Conservation (phyloP, 2,888 invertebrate genomes). For the Halictus ligatus region DNA sequence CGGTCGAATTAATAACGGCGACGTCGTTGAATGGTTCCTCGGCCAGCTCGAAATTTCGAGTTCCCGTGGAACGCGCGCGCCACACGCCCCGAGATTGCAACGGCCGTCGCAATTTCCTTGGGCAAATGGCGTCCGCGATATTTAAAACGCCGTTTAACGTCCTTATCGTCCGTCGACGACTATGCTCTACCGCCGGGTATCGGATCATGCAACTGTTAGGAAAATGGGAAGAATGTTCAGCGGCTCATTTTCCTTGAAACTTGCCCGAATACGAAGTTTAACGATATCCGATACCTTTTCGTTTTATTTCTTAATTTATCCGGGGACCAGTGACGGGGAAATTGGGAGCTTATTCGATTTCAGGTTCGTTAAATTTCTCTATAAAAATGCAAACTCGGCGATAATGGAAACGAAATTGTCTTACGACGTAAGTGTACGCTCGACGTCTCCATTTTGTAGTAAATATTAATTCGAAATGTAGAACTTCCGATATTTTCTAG, state of each 20-base stretch:
- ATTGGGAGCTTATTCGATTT: background rate
- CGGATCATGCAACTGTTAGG: background rate
- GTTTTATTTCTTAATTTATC: background rate
- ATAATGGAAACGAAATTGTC: background rate
- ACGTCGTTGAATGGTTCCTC: constrained; percentile 13
- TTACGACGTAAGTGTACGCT: background rate
- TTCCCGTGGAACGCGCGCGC: background rate
- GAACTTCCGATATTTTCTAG: background rate
- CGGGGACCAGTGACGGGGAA: background rate
- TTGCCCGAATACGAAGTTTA: background rate
- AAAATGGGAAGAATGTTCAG: background rate
- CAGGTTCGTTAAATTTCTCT: background rate
- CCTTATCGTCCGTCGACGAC: background rate
- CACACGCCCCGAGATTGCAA: background rate
- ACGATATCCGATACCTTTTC: background rate
- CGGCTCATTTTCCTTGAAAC: background rate
- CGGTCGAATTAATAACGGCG: constrained; percentile 44
- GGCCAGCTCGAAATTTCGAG: constrained; percentile 34
- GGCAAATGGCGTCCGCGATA: background rate
- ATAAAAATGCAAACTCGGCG: background rate
- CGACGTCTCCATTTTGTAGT: background rate
- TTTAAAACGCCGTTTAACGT: background rate
- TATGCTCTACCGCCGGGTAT: background rate
- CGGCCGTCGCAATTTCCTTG: constrained; percentile 13
- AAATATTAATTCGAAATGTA: background rate